Base-by-base conservation (phyloP, 2,113 vertebrate genomes). In the Pterocles orientalis region DNA sequence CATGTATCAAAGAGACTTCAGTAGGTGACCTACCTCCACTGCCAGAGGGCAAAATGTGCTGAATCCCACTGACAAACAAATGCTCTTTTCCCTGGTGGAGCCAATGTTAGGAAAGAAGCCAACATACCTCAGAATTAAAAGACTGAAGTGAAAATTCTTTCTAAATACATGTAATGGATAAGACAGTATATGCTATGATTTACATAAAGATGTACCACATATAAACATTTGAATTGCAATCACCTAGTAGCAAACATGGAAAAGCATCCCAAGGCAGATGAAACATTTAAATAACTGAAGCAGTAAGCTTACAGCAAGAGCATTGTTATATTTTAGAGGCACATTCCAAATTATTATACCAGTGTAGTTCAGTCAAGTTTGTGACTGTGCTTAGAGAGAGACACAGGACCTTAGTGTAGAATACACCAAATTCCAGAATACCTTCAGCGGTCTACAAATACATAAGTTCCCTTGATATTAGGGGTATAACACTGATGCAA, bases 161-260 rank as follows among this genome's bases (percentile, higher is more conserved):
- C 64, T 88, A 88, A 82, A 83, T 21, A 82, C 36, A 43, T 51
- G 8, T 15, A 88, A 60, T 68, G 17, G 12, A 41, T 66, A 84
- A 54, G 69, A 68, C 29, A 60, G 72, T 39, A n/a, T 31, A 26
- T 28, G 36, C 43, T 53, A 17, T 17, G 24, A 72, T 90, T 95
- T 86, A 80, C 39, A 88, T 58, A 60, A 73, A 87, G 68, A 93
- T 9, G 19, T 65, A 70, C 29, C 7, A 12, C 68, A 77, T 81
- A 80, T 82, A 94, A 94, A 93, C 88, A 92, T 78, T 68, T 94
- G 70, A 95, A 93, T 45, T 57, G 41, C 29, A 80, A 50, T 47
- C 34, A 80, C 20, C 61, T 62, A 54, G 51, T 28, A 88, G 86
- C 12, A 83, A 82, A 65, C 1, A 1, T n/a, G 26, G 60, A 92